Percentiles rank a stretch among this genome's conserved stretches.
Evolutionary conservation across 1,140 invertebrate species (phyloP).

Genomic region (Tetraneura akinire): DNA sequence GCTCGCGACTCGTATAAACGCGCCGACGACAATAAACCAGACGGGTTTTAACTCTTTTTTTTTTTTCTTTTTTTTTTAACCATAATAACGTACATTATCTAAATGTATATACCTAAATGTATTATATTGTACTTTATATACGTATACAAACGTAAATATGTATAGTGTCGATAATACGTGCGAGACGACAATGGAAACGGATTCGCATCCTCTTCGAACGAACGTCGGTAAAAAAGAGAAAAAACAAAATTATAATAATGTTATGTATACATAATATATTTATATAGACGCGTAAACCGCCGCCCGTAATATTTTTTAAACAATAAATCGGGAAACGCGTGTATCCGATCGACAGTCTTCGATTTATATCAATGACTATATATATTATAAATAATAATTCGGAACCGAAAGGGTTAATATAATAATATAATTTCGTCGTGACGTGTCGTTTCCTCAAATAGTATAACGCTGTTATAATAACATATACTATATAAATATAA

Average conservation of each 20-base stretch:
- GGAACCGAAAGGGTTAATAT: too few relatives aligned
- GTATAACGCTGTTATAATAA: too few relatives aligned
- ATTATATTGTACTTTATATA: too few relatives aligned
- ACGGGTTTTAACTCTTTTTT: background rate
- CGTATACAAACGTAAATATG: too few relatives aligned
- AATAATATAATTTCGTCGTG: background rate
- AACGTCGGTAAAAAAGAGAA: background rate
- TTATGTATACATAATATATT: too few relatives aligned
- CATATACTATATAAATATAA: too few relatives aligned
- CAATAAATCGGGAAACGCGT: background rate
- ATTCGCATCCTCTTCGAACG: conserved; percentile 14
- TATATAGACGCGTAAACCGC: too few relatives aligned
- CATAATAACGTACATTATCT: too few relatives aligned
- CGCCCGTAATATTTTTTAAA: background rate
- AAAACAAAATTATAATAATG: too few relatives aligned
- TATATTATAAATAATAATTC: background rate
- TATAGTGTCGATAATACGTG: too few relatives aligned
- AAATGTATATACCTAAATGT: too few relatives aligned
- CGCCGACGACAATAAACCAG: background rate
- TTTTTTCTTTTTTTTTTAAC: too few relatives aligned
- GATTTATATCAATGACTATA: background rate
- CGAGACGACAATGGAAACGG: background rate
- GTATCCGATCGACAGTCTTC: background rate
- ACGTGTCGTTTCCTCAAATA: background rate
- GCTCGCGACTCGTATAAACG: background rate